Conservation (phyloP, 2,888 invertebrate genomes). For the Chloroclysta siterata region DNA sequence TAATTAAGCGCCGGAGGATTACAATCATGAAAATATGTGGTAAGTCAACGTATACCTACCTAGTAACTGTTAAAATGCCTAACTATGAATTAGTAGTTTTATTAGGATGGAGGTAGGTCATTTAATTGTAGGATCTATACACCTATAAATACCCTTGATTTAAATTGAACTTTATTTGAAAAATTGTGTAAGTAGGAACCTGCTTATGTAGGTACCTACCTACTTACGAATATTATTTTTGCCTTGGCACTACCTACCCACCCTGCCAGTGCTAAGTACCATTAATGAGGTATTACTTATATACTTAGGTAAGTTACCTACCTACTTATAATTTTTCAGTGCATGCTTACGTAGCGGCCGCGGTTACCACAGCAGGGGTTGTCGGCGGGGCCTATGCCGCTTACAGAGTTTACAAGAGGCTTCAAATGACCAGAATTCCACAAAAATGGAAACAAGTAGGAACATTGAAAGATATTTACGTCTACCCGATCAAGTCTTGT, state of each 20-base stretch:
- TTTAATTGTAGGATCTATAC: too few relatives aligned
- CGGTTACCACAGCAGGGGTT: constrained; percentile 59
- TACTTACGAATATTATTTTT: too few relatives aligned
- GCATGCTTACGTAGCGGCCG: constrained; percentile 52
- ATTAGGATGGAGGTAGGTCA: too few relatives aligned
- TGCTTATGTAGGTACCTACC: too few relatives aligned
- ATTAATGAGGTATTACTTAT: too few relatives aligned
- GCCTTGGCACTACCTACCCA: too few relatives aligned
- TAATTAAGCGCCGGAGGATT: not conserved
- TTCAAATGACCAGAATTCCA: constrained; percentile 61
- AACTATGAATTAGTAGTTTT: too few relatives aligned
- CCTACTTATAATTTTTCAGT: constrained; percentile 26
- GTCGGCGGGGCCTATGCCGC: constrained; percentile 65
- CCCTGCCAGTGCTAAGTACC: too few relatives aligned
- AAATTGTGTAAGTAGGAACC: too few relatives aligned
- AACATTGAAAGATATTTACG: constrained; percentile 78
- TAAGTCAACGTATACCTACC: not conserved
- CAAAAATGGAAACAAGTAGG: constrained; percentile 85
- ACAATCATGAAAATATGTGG: not conserved
- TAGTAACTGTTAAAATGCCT: not conserved
- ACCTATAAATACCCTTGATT: too few relatives aligned
- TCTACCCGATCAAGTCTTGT: constrained; percentile 87
- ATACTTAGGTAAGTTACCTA: not conserved
- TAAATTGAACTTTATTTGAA: too few relatives aligned
- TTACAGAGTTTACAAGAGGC: constrained; percentile 57